Base-by-base conservation (phyloP, 1,140 invertebrate species). In the Proctacanthus coquilletti region DNA sequence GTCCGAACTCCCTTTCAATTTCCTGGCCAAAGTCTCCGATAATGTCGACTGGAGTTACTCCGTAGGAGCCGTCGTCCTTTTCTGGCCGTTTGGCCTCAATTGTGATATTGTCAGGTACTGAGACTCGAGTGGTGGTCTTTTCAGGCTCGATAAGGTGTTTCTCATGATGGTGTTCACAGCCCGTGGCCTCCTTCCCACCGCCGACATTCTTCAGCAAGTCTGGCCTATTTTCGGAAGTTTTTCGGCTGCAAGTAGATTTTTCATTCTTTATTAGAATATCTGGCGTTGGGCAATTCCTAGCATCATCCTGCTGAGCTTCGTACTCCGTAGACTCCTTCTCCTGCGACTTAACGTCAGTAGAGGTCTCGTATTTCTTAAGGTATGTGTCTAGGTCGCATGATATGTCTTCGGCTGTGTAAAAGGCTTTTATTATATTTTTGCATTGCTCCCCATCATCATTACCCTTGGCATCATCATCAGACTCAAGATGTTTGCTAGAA, bases 371-470 rank as follows among this genome's bases (percentile, higher is more conserved):
- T 17, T 29, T 30, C 30, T 42, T 34, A 18, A 36, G 18, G 17
- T 27, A 34, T 2, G 31, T 38, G n/a, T 38, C 36, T 15, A 37
- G 35, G 30, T 42, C 36, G 14, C 30, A 36, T 25, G 30, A 18
- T 30, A 25, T 18, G 6, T 35, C 20, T 35, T 39, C 38, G n/a
- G n/a, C 23, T 8, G n/a, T 25, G n/a, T 25, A 25, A 8, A 25
- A 25, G 6, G 6, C 56, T 45, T 73, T 73, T 35, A 62, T 57
- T 34, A 69, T 65, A 34, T 62, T 62, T 35, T 63, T 64, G 11
- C 65, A 29, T 29, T 43, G 34, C 32, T 21, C 13, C 4, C 15
- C 15, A 11, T 14, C 5, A 18, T 40, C 38, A 23, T 20, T 27
- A 34, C 25, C 13, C 4, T 17, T 18, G 13, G 14, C 5, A 18